These are phyloP conservation scores for Salmo trutta DNA, from an alignment of 2,797 vertebrate species.

Conservation along the genomic window DNA sequence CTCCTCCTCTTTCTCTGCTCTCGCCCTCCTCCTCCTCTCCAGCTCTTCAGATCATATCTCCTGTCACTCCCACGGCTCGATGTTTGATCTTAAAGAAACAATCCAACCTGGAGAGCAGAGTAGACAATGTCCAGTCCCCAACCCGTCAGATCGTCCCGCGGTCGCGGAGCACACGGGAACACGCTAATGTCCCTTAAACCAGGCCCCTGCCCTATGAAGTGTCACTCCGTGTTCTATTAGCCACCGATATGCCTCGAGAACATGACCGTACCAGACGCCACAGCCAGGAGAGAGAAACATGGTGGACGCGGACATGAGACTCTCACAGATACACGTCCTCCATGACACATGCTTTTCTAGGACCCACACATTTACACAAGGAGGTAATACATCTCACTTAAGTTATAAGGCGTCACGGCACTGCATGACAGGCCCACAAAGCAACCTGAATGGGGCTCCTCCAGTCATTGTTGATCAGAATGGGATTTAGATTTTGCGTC, in stretches of 20 bases:
- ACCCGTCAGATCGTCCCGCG: conserved; percentile 29
- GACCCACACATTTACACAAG: conserved; percentile 49
- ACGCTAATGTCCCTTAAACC: conserved; percentile 64
- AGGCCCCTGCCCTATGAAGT: conserved; percentile 64
- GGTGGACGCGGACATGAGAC: conserved; percentile 33
- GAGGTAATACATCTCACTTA: conserved; percentile 41
- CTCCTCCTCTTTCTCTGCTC: conserved; percentile 43
- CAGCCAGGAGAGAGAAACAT: conserved; percentile 48
- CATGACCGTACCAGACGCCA: conserved; percentile 37
- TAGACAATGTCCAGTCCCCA: conserved; percentile 54
- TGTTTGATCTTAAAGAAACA: conserved; percentile 69
- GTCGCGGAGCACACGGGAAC: conserved; percentile 29
- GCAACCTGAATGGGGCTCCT: conserved; percentile 41
- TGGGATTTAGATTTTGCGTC: conserved; percentile 40
- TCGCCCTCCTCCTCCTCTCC: conserved; percentile 35
- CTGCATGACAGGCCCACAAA: conserved; percentile 49
- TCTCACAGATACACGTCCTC: conserved; percentile 38
- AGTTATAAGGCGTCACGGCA: conserved; percentile 27
- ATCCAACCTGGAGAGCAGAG: conserved; percentile 60
- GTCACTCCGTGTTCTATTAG: conserved; percentile 63
- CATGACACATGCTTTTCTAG: conserved; percentile 47
- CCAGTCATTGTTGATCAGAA: conserved; percentile 39
- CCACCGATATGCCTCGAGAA: conserved; percentile 57
- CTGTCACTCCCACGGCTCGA: conserved; percentile 51
- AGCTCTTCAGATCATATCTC: conserved; percentile 53